Evolutionary conservation across 2,797 vertebrate species (phyloP), one percentile per base, ranked within the genome.

Genomic region (Lithobates sylvaticus): DNA sequence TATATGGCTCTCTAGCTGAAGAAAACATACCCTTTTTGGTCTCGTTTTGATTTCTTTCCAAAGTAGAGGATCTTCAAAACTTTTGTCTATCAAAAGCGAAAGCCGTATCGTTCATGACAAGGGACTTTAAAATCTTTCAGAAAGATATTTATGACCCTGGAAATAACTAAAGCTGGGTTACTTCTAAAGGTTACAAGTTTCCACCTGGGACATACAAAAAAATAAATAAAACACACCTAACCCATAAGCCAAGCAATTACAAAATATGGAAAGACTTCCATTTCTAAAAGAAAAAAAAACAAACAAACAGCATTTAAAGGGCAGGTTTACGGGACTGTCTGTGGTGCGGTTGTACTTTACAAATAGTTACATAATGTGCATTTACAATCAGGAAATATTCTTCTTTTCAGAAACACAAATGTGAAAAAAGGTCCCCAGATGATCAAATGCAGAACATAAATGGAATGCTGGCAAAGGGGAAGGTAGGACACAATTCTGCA

Each of bases 391-490:
- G 54, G 18, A 61, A 61, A 61, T 4, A 61, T 61, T 13, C 70
- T 74, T 88, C 32, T 84, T 83, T 84, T 5, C 89, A 95, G 95
- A 93, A 90, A 32, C 94, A 95, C 71, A 84, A 76, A 0, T 95
- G 94, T 90, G 86, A 89, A 65, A 88, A 80, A 68, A 76, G 0
- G 82, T 88, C 85, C 1, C 36, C 73, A 29, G 89, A 86, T 44
- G 93, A 93, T 8, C 91, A 90, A 84, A 92, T 88, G 0, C 10
- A 0, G 3, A 29, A 75, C 2, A 90, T 88, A 76, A 36, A 77
- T 72, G 92, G 92, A 80, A 54, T 84, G 12, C 50, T 81, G 6
- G 15, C 74, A 8, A 47, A 88, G 44, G 91, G 90, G n/a, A 89
- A 91, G 88, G 92, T 93, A 71, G 74, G 89, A 61, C 54, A 54